Conservation (phyloP, 1,140 invertebrate genomes). For the Drosophila carrolli region DNA sequence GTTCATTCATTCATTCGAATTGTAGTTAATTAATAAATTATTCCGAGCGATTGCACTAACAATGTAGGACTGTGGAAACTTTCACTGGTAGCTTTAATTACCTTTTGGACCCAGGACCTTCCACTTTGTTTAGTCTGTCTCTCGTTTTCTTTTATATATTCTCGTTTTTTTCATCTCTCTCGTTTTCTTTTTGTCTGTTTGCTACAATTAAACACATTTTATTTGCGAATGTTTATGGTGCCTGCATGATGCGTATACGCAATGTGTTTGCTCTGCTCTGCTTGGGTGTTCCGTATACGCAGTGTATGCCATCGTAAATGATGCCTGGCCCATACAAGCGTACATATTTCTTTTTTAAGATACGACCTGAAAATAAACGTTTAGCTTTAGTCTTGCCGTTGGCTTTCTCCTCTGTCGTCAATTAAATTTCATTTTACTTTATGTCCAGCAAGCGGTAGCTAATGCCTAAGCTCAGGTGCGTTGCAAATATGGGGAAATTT, state of each 20-base stretch:
- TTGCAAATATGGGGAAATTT: conserved; percentile 46
- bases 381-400: conserved; percentile 10
- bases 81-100: conserved; percentile 60
- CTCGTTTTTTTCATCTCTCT: conserved; percentile 12
- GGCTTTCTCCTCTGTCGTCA: conserved; percentile 29
- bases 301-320: conserved; percentile 47
- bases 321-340: conserved; percentile 32
- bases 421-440: conserved; percentile 73
- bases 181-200: conserved; percentile 4
- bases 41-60: conserved; percentile 79
- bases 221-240: conserved; percentile 67
- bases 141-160: conserved; percentile 14
- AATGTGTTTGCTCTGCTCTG: conserved; percentile 52
- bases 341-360: conserved; percentile 63
- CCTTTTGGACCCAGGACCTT: conserved; percentile 15
- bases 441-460: conserved; percentile 33
- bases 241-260: conserved; percentile 76
- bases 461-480: conserved; percentile 54
- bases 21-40: conserved; percentile 83
- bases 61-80: conserved; percentile 65
- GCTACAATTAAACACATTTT: conserved; percentile 77
- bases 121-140: conserved; percentile 40
- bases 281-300: conserved; percentile 44
- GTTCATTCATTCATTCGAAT: conserved; percentile 81
- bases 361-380: conserved; percentile 56